A percentile compares a stretch with the other conserved stretches of the same genome.
These are phyloP conservation scores for Choloepus hoffmanni DNA, from an alignment of 2,113 vertebrate genomes.

Conservation along the genomic window DNA sequence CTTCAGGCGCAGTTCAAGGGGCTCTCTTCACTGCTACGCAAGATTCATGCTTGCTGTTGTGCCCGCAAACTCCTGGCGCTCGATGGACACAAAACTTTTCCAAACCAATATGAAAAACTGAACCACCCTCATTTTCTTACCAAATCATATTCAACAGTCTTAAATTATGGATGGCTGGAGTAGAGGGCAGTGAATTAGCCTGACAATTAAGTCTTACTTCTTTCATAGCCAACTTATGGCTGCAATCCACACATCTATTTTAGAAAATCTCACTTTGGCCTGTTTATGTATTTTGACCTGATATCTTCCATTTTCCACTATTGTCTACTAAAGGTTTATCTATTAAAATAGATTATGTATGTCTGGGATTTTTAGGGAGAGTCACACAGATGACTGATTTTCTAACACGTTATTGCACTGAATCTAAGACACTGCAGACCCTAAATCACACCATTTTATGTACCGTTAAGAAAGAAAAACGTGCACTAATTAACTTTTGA, in stretches of 20 bases:
- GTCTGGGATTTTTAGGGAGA: no score
- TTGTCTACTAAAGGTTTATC: background rate
- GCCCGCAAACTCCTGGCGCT: constrained; percentile 69
- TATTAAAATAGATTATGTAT: background rate
- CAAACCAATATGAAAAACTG: constrained; percentile 66
- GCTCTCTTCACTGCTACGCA: constrained; percentile 82
- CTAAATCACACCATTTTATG: background rate
- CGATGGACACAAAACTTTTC: constrained; percentile 69
- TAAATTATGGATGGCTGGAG: background rate
- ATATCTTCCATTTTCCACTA: background rate
- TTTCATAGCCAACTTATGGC: background rate
- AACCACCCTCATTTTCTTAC: background rate
- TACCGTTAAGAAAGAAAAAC: background rate
- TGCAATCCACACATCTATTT: background rate
- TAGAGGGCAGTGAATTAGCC: no score
- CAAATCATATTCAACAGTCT: background rate
- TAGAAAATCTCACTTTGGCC: background rate
- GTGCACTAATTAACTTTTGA: background rate
- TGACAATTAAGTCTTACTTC: background rate
- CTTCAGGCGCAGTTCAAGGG: constrained; percentile 85
- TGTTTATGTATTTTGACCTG: background rate
- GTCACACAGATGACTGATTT: background rate
- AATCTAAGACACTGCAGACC: background rate
- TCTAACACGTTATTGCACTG: background rate
- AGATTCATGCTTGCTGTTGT: constrained; percentile 84